phyloP scores from a whole-genome alignment of 2,888 invertebrate species.

The Anthophora plumipes region DNA sequence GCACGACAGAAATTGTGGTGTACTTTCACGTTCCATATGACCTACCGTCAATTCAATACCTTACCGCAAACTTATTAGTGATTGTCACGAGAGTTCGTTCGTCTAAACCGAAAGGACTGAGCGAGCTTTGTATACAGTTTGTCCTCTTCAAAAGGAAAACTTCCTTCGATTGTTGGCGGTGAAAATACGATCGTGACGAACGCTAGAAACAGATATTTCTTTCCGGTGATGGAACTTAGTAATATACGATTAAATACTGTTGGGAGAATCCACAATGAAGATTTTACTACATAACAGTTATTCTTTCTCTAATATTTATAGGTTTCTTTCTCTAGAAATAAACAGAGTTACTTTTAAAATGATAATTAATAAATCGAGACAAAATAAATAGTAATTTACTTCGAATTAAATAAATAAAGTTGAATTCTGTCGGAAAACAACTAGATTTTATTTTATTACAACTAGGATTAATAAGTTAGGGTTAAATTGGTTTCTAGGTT shows the following conservation, averaged over 20 bases:
- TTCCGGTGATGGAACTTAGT: neutral
- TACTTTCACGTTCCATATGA: slow-evolving; percentile 69
- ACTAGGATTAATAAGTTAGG: no score
- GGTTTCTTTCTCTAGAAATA: neutral
- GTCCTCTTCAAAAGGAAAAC: slow-evolving; percentile 46
- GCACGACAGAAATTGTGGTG: slow-evolving; percentile 51
- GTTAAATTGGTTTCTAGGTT: no score
- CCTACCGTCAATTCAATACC: slow-evolving; percentile 59
- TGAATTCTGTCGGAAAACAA: no score
- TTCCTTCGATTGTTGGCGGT: slow-evolving; percentile 41
- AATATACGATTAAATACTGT: neutral
- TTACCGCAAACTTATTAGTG: slow-evolving; percentile 73
- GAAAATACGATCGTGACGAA: neutral
- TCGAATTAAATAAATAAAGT: no score
- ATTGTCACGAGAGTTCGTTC: slow-evolving; percentile 57
- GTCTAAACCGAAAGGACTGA: slow-evolving; percentile 39
- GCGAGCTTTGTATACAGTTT: slow-evolving; percentile 41
- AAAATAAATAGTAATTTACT: no score
- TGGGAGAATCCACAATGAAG: neutral
- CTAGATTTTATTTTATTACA: no score
- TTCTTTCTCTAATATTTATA: no score
- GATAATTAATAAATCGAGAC: no score
- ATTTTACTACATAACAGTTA: neutral
- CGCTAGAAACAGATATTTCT: neutral
- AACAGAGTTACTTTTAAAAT: neutral